Evolutionary conservation across 2,888 invertebrate species (phyloP), one percentile per base, ranked within the genome.

Genomic region (Epirrhoe tristata): DNA sequence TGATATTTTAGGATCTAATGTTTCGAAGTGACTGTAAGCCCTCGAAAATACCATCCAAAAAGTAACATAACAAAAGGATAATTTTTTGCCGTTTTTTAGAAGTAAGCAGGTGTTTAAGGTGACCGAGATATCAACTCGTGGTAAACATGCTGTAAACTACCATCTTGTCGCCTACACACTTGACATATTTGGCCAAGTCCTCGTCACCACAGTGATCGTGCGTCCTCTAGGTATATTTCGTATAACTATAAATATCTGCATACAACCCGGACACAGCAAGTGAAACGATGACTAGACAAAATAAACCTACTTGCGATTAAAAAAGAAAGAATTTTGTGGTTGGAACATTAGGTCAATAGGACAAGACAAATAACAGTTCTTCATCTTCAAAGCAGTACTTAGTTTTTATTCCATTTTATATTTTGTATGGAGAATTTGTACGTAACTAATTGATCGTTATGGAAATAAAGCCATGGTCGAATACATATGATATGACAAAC

Each of bases 141-240:
- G 69, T 72, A 72, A 70, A 69, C 68, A 70, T 31, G 12, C 24
- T 48, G 16, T 43, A 17, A 51, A 51, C 17, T 50, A 63, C 63
- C 24, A 62, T 54, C 51, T 39, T 66, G 66, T 71, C 74, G 76
- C 75, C 74, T 76, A 77, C 77, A 74, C 74, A 68, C 70, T 69
- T 73, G 67, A 70, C 74, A 60, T 71, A 73, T 79, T 74, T 70
- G 74, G 73, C 69, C 57, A 75, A 73, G 63, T 71, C 72, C 74
- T 77, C 71, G 75, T 81, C 78, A 80, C 74, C 62, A 70, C n/a
- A n/a, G 66, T 67, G 50, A 64, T 72, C 68, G 70, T 68, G 65
- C 57, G 68, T 62, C 64, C 69, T 69, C 63, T 70, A 60, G 50
- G 31, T 60, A 34, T 34, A 51, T 12, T 34, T 51, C 56, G 31